Conservation (phyloP, 1,140 invertebrate species). For the Heterodera schachtii region DNA sequence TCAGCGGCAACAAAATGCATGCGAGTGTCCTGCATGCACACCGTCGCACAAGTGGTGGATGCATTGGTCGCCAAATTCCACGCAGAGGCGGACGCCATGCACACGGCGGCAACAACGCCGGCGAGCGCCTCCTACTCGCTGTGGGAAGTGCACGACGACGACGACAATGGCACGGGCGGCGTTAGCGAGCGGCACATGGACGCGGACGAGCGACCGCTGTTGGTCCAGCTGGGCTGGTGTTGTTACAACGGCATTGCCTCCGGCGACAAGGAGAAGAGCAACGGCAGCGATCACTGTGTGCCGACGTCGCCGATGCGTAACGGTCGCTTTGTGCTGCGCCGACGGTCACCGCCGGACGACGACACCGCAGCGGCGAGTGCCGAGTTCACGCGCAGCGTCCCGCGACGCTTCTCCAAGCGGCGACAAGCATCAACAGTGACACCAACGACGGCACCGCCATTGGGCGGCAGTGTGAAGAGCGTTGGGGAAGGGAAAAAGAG, state of each 20-base stretch:
- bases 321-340: too few relatives aligned
- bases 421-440: constrained; percentile 77
- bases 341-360: too few relatives aligned
- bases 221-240: constrained; percentile 95
- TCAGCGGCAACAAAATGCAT: constrained; percentile 91
- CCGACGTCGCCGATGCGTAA: too few relatives aligned
- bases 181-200: constrained; percentile 82
- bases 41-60: constrained; percentile 88
- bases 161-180: constrained; percentile 53
- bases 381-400: neutral
- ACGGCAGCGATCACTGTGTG: too few relatives aligned
- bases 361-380: neutral
- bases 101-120: constrained; percentile 88
- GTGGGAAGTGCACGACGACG: constrained; percentile 94
- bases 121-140: constrained; percentile 81
- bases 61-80: constrained; percentile 98
- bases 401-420: constrained; percentile 60
- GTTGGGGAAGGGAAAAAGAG: neutral
- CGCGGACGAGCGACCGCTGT: constrained; percentile 86
- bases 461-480: neutral
- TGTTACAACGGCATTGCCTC: constrained; percentile 72
- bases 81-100: constrained; percentile 79
- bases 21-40: constrained; percentile 90
- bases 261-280: neutral
- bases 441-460: neutral